Base-by-base conservation (phyloP, 2,888 invertebrate species). In the Cylindroiulus punctatus region DNA sequence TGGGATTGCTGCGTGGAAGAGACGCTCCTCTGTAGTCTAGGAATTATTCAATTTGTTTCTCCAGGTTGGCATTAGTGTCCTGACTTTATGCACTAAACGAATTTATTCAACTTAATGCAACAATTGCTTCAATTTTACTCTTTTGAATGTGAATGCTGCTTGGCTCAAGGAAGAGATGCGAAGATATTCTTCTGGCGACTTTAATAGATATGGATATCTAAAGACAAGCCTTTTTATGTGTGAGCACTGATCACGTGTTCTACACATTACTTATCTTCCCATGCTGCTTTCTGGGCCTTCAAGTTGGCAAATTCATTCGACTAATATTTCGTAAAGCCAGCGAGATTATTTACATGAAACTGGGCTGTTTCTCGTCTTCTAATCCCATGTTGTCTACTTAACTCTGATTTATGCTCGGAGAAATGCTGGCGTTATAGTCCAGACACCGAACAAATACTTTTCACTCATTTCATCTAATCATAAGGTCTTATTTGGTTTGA, bases 371-470 rank as follows among this genome's bases (percentile, higher is more conserved):
- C 76, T 76, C 76, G 76, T 76, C 76, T 76, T 22, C 76, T 76
- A 76, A 76, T 76, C 76, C 76, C 76, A 14, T 30, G 76, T 76
- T 76, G 76, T 76, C 76, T 76, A 76, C 76, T 76, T 76, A 30
- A 30, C 76, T 30, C 76, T 76, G 76, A 76, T 76, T 76, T 76
- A 76, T 76, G 26, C 26, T 3, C n/a, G 52, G 52, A n/a, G 76
- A 76, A 76, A 76, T 76, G 76, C 30, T 76, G 26, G 30, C 22
- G 76, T 30, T 76, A 76, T 76, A 26, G 76, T 30, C 76, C 76
- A 76, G 76, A 76, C 30, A 22, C 26, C 22, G 30, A 76, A 76
- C 26, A 76, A 76, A 76, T 76, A 76, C 30, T 76, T 52, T 30
- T 26, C 65, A 65, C 26, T 26, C 65, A 65, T 76, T 76, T 30